Percentiles rank a stretch among this genome's conserved stretches.
Conservation (phyloP, 1,140 invertebrate genomes). For the Temnothorax nylanderi region DNA sequence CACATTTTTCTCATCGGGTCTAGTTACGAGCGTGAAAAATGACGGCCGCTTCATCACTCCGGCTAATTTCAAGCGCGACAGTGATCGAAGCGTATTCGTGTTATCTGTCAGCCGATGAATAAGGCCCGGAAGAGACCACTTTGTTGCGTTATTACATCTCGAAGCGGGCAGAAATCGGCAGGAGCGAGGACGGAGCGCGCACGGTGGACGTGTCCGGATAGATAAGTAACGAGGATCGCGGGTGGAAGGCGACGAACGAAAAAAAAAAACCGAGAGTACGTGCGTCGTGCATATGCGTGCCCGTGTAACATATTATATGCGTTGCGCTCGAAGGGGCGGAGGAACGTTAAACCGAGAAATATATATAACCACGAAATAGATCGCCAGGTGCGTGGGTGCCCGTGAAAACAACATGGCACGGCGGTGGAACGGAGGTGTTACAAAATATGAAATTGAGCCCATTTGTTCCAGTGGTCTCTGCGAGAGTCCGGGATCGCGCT, state of each 20-base stretch:
- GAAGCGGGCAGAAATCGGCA: constrained; percentile 43
- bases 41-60: constrained; percentile 58
- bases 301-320: background rate
- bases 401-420: constrained; percentile 46
- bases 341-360: constrained; percentile 70
- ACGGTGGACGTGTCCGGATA: background rate
- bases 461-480: constrained; percentile 83
- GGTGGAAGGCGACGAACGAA: constrained; percentile 5
- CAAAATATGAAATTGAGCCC: constrained; percentile 83
- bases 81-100: constrained; percentile 59
- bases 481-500: constrained; percentile 66
- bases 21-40: constrained; percentile 65
- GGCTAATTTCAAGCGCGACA: constrained; percentile 62
- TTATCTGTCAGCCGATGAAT: constrained; percentile 48
- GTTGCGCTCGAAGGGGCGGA: constrained; percentile 20
- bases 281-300: background rate
- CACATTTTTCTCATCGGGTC: constrained; percentile 54
- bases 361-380: constrained; percentile 78
- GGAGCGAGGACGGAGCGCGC: constrained; percentile 2
- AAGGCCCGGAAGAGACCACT: constrained; percentile 57
- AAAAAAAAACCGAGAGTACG: constrained; percentile 9
- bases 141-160: constrained; percentile 59
- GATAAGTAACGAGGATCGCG: constrained; percentile 27
- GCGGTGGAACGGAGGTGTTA: constrained; percentile 71
- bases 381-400: constrained; percentile 80